Percentiles rank a stretch among this genome's conserved stretches.
phyloP scores from a whole-genome alignment of 2,113 vertebrate genomes.

The Sinosuthora webbiana region DNA sequence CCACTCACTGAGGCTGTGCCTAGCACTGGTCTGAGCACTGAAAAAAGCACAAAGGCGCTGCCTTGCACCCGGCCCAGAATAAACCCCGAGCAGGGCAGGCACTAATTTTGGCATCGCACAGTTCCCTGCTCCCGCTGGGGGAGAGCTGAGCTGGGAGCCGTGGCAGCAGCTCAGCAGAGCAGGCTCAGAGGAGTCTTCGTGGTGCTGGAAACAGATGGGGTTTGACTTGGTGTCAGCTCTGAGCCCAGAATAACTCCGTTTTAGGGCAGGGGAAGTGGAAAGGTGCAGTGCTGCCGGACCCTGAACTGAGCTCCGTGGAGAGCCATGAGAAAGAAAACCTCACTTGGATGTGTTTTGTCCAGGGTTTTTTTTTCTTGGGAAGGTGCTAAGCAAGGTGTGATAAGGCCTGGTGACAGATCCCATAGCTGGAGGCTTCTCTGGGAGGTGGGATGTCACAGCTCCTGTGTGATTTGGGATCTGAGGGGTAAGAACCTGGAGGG shows the following conservation, averaged over 20 bases:
- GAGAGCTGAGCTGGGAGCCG: background rate
- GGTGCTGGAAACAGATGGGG: constrained; percentile 8
- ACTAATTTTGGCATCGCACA: background rate
- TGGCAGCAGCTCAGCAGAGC: background rate
- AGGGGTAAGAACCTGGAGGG: background rate
- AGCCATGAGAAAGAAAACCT: background rate
- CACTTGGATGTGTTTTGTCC: background rate
- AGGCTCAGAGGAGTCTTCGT: background rate
- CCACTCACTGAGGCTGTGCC: background rate
- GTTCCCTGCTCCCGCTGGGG: fast-evolving
- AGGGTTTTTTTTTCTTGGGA: fast-evolving
- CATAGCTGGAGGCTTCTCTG: background rate
- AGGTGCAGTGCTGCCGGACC: background rate
- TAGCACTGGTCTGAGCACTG: background rate
- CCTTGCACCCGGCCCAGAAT: background rate
- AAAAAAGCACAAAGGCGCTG: background rate
- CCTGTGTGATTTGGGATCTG: background rate
- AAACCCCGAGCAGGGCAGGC: background rate
- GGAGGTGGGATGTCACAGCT: background rate
- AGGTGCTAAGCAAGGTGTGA: background rate
- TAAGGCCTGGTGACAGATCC: background rate
- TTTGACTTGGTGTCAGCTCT: background rate
- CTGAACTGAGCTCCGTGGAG: background rate
- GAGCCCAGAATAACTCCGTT: constrained; percentile 4
- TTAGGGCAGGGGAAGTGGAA: background rate